Evolutionary conservation across 1,140 invertebrate species (phyloP), one percentile per base, ranked within the genome.

Genomic region (Batillaria attramentaria): DNA sequence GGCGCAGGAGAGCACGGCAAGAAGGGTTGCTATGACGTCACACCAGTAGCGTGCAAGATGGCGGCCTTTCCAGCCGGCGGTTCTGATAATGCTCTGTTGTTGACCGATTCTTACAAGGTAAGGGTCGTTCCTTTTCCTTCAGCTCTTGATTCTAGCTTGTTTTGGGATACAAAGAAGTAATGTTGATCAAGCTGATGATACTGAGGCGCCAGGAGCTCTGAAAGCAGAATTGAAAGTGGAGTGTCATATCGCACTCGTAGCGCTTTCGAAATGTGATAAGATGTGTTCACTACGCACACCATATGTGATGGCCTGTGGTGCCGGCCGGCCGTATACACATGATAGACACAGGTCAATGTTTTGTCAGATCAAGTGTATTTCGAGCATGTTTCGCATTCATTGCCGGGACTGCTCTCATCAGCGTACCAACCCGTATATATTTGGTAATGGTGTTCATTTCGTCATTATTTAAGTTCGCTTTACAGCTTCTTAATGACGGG

Each of bases 31-130:
- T 79, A 82, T 85, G 82, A 87, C 84, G 84, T 87, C 85, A 87
- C 81, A 72, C 39, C 80, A 46, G 77, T 69, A 86, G 80, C 82
- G 81, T 85, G 60, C 84, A 87, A 88, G 80, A 87, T 88, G 86
- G 86, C 84, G 79, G 76, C 65, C 20, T 80, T 41, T 68, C 72
- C 46, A 46, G 85, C 83, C 16, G 84, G 79, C 28, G 84, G 84
- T 20, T 82, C 83, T 10, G 89, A 90, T 24, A 90, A 90, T 77
- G 81, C 89, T 73, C 75, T 89, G 10, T 81, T 90, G 69, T 79
- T 86, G 35, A 88, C 89, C 35, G 89, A 90, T 79, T 89, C 88
- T n/a, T 90, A 90, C 80, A 90, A 90, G 85, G 89, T 90, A 83
- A 81, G 72, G 20, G 1, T 39, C 18, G 28, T 66, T 8, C 24